Percentiles rank a stretch among this genome's conserved stretches.
Evolutionary conservation across 1,140 invertebrate species (phyloP).

Genomic region (Mya arenaria): DNA sequence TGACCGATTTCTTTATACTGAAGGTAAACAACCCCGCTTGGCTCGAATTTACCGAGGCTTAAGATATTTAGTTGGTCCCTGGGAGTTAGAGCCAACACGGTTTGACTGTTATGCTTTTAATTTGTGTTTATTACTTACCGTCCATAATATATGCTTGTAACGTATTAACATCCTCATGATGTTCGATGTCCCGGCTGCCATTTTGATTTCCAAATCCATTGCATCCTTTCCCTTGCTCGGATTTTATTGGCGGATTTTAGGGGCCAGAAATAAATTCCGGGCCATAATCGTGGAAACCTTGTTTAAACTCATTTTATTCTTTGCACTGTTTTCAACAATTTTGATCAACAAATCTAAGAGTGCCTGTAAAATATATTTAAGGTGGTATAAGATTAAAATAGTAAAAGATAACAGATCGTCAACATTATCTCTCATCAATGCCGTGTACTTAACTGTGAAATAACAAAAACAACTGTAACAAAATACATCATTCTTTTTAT

Average conservation of each 20-base stretch:
- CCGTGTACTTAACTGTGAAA: too few relatives aligned
- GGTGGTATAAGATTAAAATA: too few relatives aligned
- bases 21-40: too few relatives aligned
- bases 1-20: neutral
- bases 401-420: too few relatives aligned
- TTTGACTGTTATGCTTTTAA: neutral
- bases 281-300: conserved; percentile 97
- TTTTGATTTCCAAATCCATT: conserved; percentile 85
- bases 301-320: conserved; percentile 94
- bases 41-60: too few relatives aligned
- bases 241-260: conserved; percentile 52
- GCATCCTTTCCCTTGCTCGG: conserved; percentile 66
- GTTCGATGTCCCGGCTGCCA: conserved; percentile 91
- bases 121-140: conserved; percentile 81
- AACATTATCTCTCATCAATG: too few relatives aligned
- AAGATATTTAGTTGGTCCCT: too few relatives aligned
- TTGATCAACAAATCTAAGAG: conserved; percentile 89
- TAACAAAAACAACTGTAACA: too few relatives aligned
- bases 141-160: conserved; percentile 88
- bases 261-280: conserved; percentile 93
- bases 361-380: conserved; percentile 83
- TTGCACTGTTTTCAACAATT: conserved; percentile 86
- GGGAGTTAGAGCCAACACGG: neutral
- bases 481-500: too few relatives aligned
- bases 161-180: conserved; percentile 90